Conservation (phyloP, 1,140 invertebrate species). For the Leguminivora glycinivorella region DNA sequence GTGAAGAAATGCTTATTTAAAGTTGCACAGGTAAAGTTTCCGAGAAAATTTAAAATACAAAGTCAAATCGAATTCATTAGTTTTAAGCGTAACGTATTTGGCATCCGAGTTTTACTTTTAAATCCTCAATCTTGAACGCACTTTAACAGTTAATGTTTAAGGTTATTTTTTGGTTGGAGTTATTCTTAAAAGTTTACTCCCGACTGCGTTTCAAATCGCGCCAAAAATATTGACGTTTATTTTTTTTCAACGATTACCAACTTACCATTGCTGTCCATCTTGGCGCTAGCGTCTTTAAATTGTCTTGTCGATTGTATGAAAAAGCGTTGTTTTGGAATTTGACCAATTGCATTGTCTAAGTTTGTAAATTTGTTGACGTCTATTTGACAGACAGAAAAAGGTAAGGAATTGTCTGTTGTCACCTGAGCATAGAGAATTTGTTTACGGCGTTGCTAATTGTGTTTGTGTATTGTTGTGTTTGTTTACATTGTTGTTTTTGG, state of each 20-base stretch:
- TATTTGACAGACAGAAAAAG: constrained; percentile 16
- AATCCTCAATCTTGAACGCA: not conserved
- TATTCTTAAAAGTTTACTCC: constrained; percentile 16
- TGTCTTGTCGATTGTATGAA: not conserved
- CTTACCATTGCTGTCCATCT: not conserved
- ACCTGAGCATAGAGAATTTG: constrained; percentile 29
- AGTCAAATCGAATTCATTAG: constrained; percentile 25
- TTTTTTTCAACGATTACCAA: constrained; percentile 17
- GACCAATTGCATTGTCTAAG: not conserved
- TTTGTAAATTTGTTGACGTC: constrained; percentile 24
- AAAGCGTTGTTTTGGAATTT: not conserved
- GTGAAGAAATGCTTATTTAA: not conserved
- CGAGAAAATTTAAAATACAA: constrained; percentile 26
- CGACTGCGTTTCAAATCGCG: constrained; percentile 28
- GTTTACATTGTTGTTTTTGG: constrained; percentile 18
- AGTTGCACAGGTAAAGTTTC: constrained; percentile 17
- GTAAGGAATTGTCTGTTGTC: constrained; percentile 27
- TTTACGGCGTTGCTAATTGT: constrained; percentile 27
- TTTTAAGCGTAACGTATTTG: constrained; percentile 27
- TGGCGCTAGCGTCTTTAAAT: not conserved
- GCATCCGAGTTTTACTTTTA: constrained; percentile 18
- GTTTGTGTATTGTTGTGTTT: constrained; percentile 27
- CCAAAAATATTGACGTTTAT: constrained; percentile 29
- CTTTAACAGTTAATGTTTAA: not conserved
- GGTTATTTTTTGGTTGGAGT: not conserved